Evolutionary conservation across 2,888 invertebrate genomes (phyloP).

Genomic region (Drosophila histrio): DNA sequence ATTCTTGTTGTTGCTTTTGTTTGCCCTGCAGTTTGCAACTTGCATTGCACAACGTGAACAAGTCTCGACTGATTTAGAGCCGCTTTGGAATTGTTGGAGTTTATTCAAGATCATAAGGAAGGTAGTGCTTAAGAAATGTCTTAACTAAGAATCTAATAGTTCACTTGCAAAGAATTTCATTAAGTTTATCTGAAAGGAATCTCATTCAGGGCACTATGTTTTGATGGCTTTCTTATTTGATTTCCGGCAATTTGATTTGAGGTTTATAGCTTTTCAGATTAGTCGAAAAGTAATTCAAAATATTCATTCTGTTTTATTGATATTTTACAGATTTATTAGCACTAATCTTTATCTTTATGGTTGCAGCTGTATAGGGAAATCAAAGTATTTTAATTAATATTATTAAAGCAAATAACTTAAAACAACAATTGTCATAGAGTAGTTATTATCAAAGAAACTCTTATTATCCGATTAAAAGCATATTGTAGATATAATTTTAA

Average conservation of each 20-base stretch:
- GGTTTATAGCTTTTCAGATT: background rate
- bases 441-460: too few species aligned
- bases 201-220: background rate
- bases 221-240: background rate
- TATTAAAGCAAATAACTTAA: background rate
- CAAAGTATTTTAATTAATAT: background rate
- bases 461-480: too few species aligned
- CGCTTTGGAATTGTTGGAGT: conserved; percentile 12
- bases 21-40: conserved; percentile 44
- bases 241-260: background rate
- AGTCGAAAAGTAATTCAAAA: background rate
- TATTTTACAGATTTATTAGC: background rate
- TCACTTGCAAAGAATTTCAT: background rate
- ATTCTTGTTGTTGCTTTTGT: conserved; percentile 32
- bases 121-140: background rate
- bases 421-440: background rate
- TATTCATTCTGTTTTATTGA: background rate
- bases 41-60: conserved; percentile 22
- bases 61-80: conserved; percentile 35
- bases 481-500: too few species aligned
- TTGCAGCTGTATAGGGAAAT: background rate
- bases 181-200: background rate
- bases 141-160: background rate
- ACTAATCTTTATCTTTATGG: background rate
- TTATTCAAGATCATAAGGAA: conserved; percentile 5